Conservation (phyloP, 2,797 vertebrate genomes). For the Triplophysa bombifrons region DNA sequence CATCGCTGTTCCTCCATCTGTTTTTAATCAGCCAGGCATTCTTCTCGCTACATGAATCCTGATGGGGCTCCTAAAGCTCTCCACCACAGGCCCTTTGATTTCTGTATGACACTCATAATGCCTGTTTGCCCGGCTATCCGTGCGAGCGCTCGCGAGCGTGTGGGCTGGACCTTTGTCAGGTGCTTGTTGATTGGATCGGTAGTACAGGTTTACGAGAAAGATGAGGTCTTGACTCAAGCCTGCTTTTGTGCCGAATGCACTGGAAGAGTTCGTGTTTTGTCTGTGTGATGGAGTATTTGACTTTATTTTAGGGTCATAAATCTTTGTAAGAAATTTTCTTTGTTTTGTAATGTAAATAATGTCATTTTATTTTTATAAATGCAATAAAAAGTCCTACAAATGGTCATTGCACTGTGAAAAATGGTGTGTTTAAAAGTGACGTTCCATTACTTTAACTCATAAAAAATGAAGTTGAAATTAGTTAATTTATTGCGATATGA, state of each 20-base stretch:
- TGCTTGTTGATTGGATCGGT: slow-evolving; percentile 29
- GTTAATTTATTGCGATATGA: too few species aligned
- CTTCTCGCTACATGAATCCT: slow-evolving; percentile 79
- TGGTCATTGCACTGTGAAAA: too few species aligned
- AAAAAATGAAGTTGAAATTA: too few species aligned
- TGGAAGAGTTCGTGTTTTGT: not conserved
- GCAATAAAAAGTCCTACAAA: not conserved
- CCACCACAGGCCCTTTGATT: slow-evolving; percentile 77
- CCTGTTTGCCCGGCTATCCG: slow-evolving; percentile 54
- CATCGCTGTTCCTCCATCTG: slow-evolving; percentile 87
- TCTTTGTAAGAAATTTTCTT: not conserved
- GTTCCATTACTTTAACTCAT: too few species aligned
- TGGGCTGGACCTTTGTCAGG: slow-evolving; percentile 16
- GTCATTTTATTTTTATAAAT: not conserved
- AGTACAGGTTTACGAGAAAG: slow-evolving; percentile 6
- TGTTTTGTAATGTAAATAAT: not conserved
- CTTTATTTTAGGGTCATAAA: not conserved
- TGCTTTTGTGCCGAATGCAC: not conserved
- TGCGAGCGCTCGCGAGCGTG: slow-evolving; percentile 40
- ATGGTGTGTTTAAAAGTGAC: too few species aligned
- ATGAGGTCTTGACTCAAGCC: slow-evolving; percentile 6
- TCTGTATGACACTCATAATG: slow-evolving; percentile 65
- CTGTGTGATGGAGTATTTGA: not conserved
- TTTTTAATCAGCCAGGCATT: slow-evolving; percentile 87
- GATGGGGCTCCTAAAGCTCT: slow-evolving; percentile 79